Conservation (phyloP, 2,113 vertebrate genomes). For the Capreolus pygargus region DNA sequence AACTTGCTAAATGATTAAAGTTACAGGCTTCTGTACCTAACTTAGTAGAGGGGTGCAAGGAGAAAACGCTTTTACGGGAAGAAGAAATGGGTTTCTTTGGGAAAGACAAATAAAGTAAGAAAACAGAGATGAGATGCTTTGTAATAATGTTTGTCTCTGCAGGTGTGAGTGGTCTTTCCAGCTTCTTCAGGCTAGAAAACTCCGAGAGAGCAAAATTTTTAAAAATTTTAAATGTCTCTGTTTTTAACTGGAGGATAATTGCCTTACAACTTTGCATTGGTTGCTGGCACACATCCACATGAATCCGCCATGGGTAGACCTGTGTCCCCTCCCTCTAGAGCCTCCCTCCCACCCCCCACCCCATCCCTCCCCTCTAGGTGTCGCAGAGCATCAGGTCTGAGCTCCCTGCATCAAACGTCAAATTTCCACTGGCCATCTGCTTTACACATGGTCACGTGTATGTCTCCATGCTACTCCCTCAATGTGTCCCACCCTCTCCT, state of each 20-base stretch:
- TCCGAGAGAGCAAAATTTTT: accelerated
- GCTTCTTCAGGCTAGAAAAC: background rate
- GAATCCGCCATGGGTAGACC: too few species aligned
- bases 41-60: background rate
- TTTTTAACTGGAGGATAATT: background rate
- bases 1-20: background rate
- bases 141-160: background rate
- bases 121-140: accelerated
- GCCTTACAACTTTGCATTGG: background rate
- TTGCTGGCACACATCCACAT: accelerated
- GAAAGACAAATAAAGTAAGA: background rate
- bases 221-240: accelerated
- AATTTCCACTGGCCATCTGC: too few species aligned
- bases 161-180: background rate
- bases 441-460: too few species aligned
- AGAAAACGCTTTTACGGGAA: background rate
- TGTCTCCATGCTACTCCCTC: too few species aligned
- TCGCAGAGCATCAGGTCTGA: too few species aligned
- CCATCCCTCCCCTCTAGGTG: too few species aligned
- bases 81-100: background rate
- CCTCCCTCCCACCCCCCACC: background rate
- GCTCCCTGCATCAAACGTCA: too few species aligned
- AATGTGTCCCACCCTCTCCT: too few species aligned
- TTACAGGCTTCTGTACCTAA: background rate
- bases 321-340: background rate